Conservation (phyloP, 1,140 invertebrate genomes). For the Drosophila arawakana region DNA sequence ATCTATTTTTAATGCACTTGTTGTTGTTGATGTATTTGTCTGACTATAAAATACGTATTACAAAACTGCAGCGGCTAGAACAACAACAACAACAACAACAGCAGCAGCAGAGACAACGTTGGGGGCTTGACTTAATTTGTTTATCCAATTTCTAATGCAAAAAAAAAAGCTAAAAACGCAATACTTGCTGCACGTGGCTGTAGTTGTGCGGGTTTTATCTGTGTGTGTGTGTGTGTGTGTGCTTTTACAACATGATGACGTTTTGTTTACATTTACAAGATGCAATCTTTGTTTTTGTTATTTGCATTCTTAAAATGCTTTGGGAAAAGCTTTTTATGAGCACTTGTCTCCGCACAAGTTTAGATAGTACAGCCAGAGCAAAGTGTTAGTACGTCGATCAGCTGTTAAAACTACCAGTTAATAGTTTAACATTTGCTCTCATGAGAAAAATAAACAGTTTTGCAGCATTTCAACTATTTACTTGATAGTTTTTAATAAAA, state of each 20-base stretch:
- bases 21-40: slow-evolving; percentile 12
- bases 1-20: slow-evolving; percentile 7
- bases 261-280: slow-evolving; percentile 66
- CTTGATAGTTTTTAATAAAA: too few relatives aligned
- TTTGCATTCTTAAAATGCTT: slow-evolving; percentile 23
- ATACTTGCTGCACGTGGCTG: slow-evolving; percentile 8
- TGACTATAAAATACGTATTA: slow-evolving; percentile 7
- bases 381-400: slow-evolving; percentile 23
- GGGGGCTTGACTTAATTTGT: slow-evolving; percentile 76
- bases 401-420: neutral
- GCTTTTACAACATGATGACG: slow-evolving; percentile 59
- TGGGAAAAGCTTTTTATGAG: slow-evolving; percentile 29
- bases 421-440: too few relatives aligned
- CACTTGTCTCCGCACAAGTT: slow-evolving; percentile 24
- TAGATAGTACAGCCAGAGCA: slow-evolving; percentile 10
- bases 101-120: slow-evolving; percentile 23
- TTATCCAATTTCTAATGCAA: slow-evolving; percentile 65
- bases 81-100: slow-evolving; percentile 37
- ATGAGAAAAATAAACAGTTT: too few relatives aligned
- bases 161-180: slow-evolving; percentile 31
- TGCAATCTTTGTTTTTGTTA: neutral
- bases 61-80: slow-evolving; percentile 2
- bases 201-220: slow-evolving; percentile 7
- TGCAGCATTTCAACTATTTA: too few relatives aligned
- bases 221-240: slow-evolving; percentile 17